These are phyloP conservation scores for Nephrotoma flavescens DNA, from an alignment of 2,888 invertebrate genomes.

Conservation along the genomic window DNA sequence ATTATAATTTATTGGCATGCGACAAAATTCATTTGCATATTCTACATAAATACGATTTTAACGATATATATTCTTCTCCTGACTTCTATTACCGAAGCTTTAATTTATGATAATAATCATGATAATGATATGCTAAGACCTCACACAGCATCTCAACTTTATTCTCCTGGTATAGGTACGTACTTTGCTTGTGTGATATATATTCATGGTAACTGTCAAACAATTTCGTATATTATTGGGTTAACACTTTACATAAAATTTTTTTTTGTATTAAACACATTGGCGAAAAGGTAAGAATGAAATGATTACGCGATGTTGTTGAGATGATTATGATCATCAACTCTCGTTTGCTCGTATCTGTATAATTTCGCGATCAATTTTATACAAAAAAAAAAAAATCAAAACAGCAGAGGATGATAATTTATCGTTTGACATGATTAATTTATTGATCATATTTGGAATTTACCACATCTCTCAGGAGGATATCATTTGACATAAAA, in stretches of 20 bases:
- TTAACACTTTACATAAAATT: background rate
- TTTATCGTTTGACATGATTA: background rate
- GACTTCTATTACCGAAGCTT: background rate
- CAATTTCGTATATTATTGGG: background rate
- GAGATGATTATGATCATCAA: background rate
- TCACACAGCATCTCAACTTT: background rate
- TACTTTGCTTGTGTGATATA: background rate
- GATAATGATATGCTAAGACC: background rate
- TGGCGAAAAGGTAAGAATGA: background rate
- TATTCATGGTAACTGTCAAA: background rate
- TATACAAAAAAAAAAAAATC: background rate
- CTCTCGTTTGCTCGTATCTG: background rate
- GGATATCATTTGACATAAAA: background rate
- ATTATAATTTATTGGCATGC: background rate
- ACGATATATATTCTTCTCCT: background rate
- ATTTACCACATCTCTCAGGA: background rate
- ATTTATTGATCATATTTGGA: background rate
- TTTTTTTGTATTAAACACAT: background rate
- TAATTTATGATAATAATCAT: background rate
- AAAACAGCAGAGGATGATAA: background rate
- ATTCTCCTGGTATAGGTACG: background rate
- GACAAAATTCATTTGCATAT: background rate
- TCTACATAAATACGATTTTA: background rate
- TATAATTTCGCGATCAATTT: background rate
- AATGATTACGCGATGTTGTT: background rate